Conservation (phyloP, 2,888 invertebrate genomes). For the Sisyra nigra region DNA sequence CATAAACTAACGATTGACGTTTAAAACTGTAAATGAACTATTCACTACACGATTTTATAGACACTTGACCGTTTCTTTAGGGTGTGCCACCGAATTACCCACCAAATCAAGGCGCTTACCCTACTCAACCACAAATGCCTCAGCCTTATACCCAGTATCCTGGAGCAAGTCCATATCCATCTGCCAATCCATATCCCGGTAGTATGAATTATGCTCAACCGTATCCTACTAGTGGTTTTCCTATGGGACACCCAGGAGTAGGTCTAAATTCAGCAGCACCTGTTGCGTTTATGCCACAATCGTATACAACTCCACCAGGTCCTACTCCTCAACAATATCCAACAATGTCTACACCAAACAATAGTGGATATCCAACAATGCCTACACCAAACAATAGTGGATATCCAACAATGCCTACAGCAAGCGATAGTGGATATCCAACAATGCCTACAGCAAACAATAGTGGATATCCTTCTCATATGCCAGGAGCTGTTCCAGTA, state of each 20-base stretch:
- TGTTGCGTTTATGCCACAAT: not conserved
- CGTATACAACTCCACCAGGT: not conserved
- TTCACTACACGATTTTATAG: no score
- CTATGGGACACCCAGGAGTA: slow-evolving; percentile 9
- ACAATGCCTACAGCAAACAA: not conserved
- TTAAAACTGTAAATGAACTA: no score
- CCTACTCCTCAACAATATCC: not conserved
- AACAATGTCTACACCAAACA: not conserved
- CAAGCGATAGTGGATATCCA: not conserved
- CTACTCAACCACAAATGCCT: slow-evolving; percentile 8
- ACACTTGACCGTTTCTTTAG: no score
- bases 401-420: not conserved
- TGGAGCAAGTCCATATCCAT: not conserved
- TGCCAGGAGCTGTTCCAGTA: slow-evolving; percentile 4
- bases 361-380: not conserved
- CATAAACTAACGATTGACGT: no score
- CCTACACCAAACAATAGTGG: not conserved
- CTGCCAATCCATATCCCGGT: slow-evolving; percentile 5
- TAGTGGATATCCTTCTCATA: not conserved
- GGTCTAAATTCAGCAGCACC: slow-evolving; percentile 3
- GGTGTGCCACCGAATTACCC: no score
- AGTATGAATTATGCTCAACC: not conserved
- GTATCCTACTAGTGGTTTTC: slow-evolving; percentile 7
- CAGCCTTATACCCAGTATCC: slow-evolving; percentile 8
- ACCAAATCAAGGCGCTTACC: slow-evolving; percentile 5